Evolutionary conservation across 2,888 invertebrate genomes (phyloP).

Genomic region (Nemotelus nigrinus): DNA sequence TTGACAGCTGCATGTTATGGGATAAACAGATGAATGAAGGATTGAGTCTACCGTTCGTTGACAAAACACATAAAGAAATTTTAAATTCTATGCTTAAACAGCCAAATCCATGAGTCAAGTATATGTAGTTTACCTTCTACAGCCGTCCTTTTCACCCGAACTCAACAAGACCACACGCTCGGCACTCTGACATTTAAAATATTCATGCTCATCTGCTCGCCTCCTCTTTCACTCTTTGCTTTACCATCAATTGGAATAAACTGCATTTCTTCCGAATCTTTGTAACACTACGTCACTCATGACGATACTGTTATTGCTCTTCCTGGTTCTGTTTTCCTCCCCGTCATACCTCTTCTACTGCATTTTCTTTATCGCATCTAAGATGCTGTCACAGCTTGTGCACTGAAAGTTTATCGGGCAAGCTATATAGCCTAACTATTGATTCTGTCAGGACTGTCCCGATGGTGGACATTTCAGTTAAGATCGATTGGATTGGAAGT

Average conservation of each 20-base stretch:
- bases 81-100: too few species aligned
- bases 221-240: too few species aligned
- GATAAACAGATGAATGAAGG: too few species aligned
- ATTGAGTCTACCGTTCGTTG: too few species aligned
- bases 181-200: too few species aligned
- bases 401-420: slow-evolving; percentile 29
- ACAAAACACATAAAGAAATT: too few species aligned
- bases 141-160: too few species aligned
- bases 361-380: background rate
- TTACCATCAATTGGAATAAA: background rate
- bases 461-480: slow-evolving; percentile 54
- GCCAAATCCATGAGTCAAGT: too few species aligned
- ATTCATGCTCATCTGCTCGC: too few species aligned
- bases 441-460: slow-evolving; percentile 51
- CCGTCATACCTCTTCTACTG: slow-evolving; percentile 1
- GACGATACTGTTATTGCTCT: slow-evolving; percentile 12
- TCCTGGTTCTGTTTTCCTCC: background rate
- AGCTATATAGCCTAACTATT: slow-evolving; percentile 15
- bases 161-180: too few species aligned
- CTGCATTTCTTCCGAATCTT: background rate
- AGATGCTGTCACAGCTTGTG: slow-evolving; percentile 3
- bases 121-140: too few species aligned
- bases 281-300: slow-evolving; percentile 34
- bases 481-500: slow-evolving; percentile 57
- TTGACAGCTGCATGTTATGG: too few species aligned